Evolutionary conservation across 2,797 vertebrate genomes (phyloP), one percentile per base, ranked within the genome.

Genomic region (Nothura maculosa): DNA sequence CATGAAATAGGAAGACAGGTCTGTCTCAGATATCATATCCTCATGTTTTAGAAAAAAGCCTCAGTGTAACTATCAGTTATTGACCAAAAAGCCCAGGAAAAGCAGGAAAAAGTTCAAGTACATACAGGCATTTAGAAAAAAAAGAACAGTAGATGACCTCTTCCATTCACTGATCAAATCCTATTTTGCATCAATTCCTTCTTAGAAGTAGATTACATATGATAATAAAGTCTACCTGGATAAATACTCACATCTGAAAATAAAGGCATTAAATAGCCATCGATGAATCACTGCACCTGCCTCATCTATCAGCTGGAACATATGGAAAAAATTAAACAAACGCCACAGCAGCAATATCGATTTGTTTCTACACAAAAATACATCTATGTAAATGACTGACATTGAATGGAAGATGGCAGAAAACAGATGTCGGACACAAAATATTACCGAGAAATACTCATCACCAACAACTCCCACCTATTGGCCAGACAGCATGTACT

Each of bases 391-490:
- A 91, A 93, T 75, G 61, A 83, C 74, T 74, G 38, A 87, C 86
- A 92, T 61, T 57, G 74, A 96, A 94, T 86, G 82, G 64, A 25
- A 92, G 84, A 81, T 94, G 62, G 34, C 75, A 85, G 48, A 78
- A 96, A 91, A 57, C 87, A 97, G 91, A 93, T 95, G 94, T 92
- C 94, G 81, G 63, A 81, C 79, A 92, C 93, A 89, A 96, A 95
- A 92, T 82, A 79, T 74, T 66, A 89, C 68, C 60, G 57, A 87
- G 83, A 91, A 96, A 42, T 76, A 92, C 86, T 93, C 88, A 81
- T 70, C 79, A 76, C 73, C 81, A 94, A 76, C 73, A 84, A 68
- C 79, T 91, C 83, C 89, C 90, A 91, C 94, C 89, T 84, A 94
- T 93, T 72, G 85, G 80, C 70, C 86, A 95, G 87, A 93, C 92